Conservation (phyloP, 1,140 invertebrate species). For the Dendroctonus valens region DNA sequence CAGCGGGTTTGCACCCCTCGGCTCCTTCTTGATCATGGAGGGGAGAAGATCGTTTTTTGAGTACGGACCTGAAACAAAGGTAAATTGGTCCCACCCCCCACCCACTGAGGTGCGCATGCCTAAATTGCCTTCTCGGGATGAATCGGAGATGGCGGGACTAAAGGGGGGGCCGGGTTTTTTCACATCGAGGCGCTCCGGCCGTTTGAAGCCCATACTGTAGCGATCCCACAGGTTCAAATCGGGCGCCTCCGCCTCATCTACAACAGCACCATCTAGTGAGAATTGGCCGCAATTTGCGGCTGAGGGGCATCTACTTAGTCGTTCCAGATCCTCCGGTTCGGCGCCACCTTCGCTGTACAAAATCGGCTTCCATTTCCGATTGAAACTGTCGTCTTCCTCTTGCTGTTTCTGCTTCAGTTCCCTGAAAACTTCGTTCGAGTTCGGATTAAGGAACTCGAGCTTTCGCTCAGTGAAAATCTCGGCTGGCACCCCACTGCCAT, state of each 20-base stretch:
- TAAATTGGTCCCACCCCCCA: no score
- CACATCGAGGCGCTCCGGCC: constrained; percentile 86
- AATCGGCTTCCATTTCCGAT: constrained; percentile 37
- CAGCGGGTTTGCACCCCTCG: constrained; percentile 41
- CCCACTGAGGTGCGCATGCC: no score
- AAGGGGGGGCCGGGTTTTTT: constrained; percentile 89
- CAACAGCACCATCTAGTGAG: neutral
- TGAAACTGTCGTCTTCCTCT: constrained; percentile 22
- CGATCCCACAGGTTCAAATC: constrained; percentile 55
- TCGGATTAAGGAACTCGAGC: constrained; percentile 11
- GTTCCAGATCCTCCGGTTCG: constrained; percentile 28
- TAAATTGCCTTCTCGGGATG: constrained; percentile 32
- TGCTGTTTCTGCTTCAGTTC: constrained; percentile 40
- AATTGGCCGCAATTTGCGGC: neutral
- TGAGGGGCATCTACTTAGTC: no score
- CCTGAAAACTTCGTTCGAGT: constrained; percentile 32
- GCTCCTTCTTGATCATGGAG: constrained; percentile 54
- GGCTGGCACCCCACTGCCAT: constrained; percentile 30
- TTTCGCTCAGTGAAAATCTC: constrained; percentile 32
- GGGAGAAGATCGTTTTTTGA: constrained; percentile 32
- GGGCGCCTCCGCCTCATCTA: neutral
- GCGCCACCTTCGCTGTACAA: constrained; percentile 65
- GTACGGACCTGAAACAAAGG: neutral
- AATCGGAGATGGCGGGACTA: constrained; percentile 51
- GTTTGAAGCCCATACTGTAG: constrained; percentile 71